Evolutionary conservation across 2,797 vertebrate species (phyloP).

Genomic region (Melanotaenia boesemani): DNA sequence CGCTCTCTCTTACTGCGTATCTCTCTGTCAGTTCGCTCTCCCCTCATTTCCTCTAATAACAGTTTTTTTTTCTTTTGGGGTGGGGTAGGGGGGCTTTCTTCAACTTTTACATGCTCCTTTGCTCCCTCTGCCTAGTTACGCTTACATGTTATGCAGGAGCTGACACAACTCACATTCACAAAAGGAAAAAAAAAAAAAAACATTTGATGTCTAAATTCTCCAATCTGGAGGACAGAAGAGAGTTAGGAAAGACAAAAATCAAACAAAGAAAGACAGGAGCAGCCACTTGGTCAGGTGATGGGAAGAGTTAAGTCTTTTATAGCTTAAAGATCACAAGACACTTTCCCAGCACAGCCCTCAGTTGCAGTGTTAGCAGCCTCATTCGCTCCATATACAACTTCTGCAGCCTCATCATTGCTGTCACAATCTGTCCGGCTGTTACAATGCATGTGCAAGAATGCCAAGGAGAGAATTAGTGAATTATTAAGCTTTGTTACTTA

Average conservation of each 20-base stretch:
- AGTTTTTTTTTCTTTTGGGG: slow-evolving; percentile 22
- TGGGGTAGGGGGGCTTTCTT: slow-evolving; percentile 15
- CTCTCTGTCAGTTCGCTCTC: slow-evolving; percentile 35
- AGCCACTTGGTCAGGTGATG: slow-evolving; percentile 49
- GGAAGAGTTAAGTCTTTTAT: slow-evolving; percentile 43
- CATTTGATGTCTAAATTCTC: slow-evolving; percentile 64
- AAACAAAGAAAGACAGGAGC: slow-evolving; percentile 35
- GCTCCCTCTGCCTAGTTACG: slow-evolving; percentile 30
- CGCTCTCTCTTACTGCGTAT: slow-evolving; percentile 39
- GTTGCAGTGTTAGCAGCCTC: slow-evolving; percentile 14
- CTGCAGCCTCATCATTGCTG: slow-evolving; percentile 1
- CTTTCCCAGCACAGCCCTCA: background rate
- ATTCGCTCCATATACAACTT: slow-evolving; percentile 13
- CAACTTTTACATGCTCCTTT: slow-evolving; percentile 50
- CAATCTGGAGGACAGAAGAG: slow-evolving; percentile 58
- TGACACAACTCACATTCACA: slow-evolving; percentile 69
- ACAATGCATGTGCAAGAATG: slow-evolving; percentile 40
- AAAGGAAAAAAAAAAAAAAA: slow-evolving; percentile 14
- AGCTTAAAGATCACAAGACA: slow-evolving; percentile 40
- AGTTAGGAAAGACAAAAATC: slow-evolving; percentile 3
- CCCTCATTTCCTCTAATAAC: slow-evolving; percentile 70
- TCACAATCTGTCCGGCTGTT: slow-evolving; percentile 37
- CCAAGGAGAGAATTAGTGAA: slow-evolving; percentile 61
- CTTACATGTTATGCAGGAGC: slow-evolving; percentile 46
- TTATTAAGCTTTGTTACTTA: slow-evolving; percentile 74